phyloP scores from a whole-genome alignment of 2,888 invertebrate genomes.

The Drosophila barbarae region DNA sequence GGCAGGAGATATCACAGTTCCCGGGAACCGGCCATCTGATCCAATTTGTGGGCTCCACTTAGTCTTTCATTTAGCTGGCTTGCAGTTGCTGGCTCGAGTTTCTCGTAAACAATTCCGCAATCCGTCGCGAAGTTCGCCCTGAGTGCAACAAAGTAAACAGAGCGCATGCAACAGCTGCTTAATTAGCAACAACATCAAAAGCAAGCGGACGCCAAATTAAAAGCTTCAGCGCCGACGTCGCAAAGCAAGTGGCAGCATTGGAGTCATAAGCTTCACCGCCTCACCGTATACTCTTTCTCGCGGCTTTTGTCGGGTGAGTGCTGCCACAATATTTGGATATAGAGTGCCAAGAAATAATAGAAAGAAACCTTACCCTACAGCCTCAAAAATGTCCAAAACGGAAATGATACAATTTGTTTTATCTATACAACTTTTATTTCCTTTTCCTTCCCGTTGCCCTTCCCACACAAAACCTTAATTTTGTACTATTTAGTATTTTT shows the following conservation, averaged over 20 bases:
- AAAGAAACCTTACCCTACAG: too few relatives aligned
- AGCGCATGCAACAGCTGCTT: conserved; percentile 36
- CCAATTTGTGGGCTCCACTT: conserved; percentile 2
- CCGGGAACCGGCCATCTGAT: conserved; percentile 7
- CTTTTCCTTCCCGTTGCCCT: background rate
- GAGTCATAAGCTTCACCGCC: conserved; percentile 25
- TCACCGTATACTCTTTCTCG: background rate
- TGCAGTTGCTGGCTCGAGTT: conserved; percentile 1
- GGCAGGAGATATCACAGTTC: conserved; percentile 19
- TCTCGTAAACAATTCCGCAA: background rate
- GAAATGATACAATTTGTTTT: background rate
- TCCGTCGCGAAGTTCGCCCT: conserved; percentile 2
- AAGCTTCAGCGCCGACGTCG: conserved; percentile 20
- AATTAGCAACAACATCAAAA: conserved; percentile 7
- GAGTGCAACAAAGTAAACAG: conserved; percentile 26
- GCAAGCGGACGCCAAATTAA: conserved; percentile 19
- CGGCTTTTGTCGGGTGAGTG: conserved; percentile 30
- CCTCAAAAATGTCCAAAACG: background rate
- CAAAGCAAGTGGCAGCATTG: conserved; percentile 12
- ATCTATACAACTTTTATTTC: background rate
- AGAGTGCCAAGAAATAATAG: background rate
- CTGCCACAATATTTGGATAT: background rate
- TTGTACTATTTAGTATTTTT: background rate
- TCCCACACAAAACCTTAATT: background rate
- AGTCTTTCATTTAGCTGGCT: conserved; percentile 17